Conservation (phyloP, 2,113 vertebrate genomes). For the Procavia capensis region DNA sequence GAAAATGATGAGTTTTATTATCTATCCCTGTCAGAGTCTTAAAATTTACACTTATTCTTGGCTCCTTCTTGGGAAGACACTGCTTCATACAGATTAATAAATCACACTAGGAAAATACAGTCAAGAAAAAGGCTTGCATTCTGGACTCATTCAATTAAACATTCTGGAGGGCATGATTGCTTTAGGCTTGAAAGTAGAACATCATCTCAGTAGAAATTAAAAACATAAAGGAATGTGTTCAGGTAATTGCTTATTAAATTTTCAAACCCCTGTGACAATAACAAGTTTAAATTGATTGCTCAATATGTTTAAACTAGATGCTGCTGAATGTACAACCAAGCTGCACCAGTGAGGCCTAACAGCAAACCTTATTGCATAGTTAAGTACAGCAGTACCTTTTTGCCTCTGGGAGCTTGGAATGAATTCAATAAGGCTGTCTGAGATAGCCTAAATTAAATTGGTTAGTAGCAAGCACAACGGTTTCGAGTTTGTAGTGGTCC, state of each 20-base stretch:
- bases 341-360: conserved; percentile 50
- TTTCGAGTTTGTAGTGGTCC: neutral
- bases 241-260: conserved; percentile 90
- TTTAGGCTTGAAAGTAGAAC: conserved; percentile 84
- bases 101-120: conserved; percentile 80
- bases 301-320: conserved; percentile 83
- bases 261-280: conserved; percentile 86
- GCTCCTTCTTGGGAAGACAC: conserved; percentile 44
- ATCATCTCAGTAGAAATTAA: conserved; percentile 87
- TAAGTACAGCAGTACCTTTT: conserved; percentile 74
- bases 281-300: conserved; percentile 89
- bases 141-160: conserved; percentile 82
- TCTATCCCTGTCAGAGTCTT: neutral
- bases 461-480: neutral
- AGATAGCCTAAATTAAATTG: conserved; percentile 58
- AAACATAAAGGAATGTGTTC: conserved; percentile 85
- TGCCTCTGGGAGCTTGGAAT: conserved; percentile 63
- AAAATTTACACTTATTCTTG: conserved; percentile 75
- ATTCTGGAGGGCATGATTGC: conserved; percentile 83
- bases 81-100: conserved; percentile 78
- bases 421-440: conserved; percentile 71
- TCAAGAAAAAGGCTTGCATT: conserved; percentile 75
- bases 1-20: neutral
- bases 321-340: conserved; percentile 53
- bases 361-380: conserved; percentile 72